Conservation (phyloP, 2,888 invertebrate species). For the Temnothorax ravouxi region DNA sequence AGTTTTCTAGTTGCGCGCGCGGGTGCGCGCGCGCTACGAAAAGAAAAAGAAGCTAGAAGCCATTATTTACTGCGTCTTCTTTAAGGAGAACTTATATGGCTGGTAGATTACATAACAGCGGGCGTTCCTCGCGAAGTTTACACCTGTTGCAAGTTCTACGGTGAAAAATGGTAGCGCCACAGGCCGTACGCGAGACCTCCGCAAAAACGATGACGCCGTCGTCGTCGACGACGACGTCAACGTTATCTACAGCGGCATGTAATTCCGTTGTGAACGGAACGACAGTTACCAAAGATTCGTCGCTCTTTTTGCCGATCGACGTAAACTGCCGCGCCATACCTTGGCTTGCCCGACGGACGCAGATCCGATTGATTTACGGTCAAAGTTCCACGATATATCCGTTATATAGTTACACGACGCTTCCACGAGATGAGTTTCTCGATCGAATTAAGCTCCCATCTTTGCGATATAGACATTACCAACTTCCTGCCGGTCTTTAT, state of each 20-base stretch:
- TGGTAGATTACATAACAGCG: conserved; percentile 55
- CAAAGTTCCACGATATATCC: conserved; percentile 49
- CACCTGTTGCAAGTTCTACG: conserved; percentile 70
- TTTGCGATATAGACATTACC: conserved; percentile 44
- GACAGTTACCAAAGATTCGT: conserved; percentile 18
- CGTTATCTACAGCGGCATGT: conserved; percentile 13
- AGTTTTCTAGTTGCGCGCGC: conserved; percentile 48
- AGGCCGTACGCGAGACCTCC: conserved; percentile 26
- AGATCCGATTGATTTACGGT: conserved; percentile 67
- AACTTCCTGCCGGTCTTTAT: conserved; percentile 50
- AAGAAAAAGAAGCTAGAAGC: conserved; percentile 21
- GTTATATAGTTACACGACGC: conserved; percentile 30
- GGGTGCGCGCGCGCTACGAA: background rate
- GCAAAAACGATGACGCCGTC: conserved; percentile 23
- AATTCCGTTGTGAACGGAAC: conserved; percentile 14
- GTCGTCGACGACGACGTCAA: conserved; percentile 8
- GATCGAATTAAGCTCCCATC: conserved; percentile 55
- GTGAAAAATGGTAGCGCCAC: conserved; percentile 65
- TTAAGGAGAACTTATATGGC: conserved; percentile 51
- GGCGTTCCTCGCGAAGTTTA: conserved; percentile 49
- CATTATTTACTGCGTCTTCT: conserved; percentile 58
- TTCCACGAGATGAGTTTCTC: conserved; percentile 58
- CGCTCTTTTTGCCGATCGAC: conserved; percentile 10
- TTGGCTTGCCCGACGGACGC: conserved; percentile 20
- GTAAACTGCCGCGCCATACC: conserved; percentile 6